Conservation (phyloP, 2,888 invertebrate genomes). For the Baronia brevicornis region DNA sequence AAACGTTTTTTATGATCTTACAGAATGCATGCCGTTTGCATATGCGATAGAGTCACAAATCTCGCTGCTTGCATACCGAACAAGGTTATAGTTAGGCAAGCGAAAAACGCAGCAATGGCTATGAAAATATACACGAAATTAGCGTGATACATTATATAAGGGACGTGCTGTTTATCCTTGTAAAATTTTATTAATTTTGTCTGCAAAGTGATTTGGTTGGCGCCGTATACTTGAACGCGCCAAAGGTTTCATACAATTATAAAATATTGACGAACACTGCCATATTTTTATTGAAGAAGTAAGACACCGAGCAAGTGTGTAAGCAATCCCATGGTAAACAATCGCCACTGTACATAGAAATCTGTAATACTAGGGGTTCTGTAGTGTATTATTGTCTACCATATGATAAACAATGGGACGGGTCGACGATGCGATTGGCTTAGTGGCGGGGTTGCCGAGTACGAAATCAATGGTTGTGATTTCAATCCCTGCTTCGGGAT, state of each 20-base stretch:
- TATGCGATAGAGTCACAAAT: conserved; percentile 2
- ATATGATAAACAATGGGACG: too few species aligned
- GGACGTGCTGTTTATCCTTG: conserved; percentile 10
- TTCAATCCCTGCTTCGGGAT: too few species aligned
- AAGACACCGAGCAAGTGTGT: too few species aligned
- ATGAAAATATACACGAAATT: neutral
- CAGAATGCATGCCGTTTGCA: neutral
- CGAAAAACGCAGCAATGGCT: neutral
- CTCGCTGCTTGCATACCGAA: conserved; percentile 11
- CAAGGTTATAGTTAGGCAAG: neutral
- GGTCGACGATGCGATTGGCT: too few species aligned
- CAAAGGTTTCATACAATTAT: conserved; percentile 1
- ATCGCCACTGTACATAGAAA: too few species aligned
- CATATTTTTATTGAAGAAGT: neutral
- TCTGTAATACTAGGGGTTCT: too few species aligned
- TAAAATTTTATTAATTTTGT: conserved; percentile 12
- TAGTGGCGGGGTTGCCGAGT: too few species aligned
- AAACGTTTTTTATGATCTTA: neutral
- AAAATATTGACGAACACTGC: too few species aligned
- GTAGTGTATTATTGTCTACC: too few species aligned
- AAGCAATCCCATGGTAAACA: too few species aligned
- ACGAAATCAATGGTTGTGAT: too few species aligned
- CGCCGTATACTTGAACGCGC: conserved; percentile 2
- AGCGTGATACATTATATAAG: neutral
- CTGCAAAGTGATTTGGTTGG: conserved; percentile 9